Evolutionary conservation across 2,888 invertebrate genomes (phyloP).

Genomic region (Acheta domesticus): DNA sequence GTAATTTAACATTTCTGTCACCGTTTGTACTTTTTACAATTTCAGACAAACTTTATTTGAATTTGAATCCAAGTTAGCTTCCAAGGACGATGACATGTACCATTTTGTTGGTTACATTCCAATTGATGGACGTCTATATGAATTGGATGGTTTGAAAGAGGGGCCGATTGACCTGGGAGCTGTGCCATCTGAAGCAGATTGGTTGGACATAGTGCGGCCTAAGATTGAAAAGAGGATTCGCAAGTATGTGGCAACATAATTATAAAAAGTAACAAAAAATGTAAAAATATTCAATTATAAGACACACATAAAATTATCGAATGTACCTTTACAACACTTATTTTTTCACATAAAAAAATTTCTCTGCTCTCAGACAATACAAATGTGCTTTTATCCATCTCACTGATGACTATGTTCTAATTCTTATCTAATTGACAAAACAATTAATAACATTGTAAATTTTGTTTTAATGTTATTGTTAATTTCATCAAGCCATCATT

Average conservation of each 20-base stretch:
- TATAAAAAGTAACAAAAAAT: too few relatives aligned
- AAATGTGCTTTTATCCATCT: too few relatives aligned
- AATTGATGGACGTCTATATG: slow-evolving; percentile 86
- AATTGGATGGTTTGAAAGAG: slow-evolving; percentile 91
- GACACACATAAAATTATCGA: too few relatives aligned
- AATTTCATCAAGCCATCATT: too few relatives aligned
- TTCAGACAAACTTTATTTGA: slow-evolving; percentile 82
- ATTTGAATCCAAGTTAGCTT: slow-evolving; percentile 70
- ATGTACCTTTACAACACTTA: too few relatives aligned
- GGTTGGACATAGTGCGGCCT: slow-evolving; percentile 86
- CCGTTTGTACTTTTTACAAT: slow-evolving; percentile 4
- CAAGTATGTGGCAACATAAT: slow-evolving; percentile 64
- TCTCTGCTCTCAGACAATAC: too few relatives aligned
- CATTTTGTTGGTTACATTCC: slow-evolving; percentile 97
- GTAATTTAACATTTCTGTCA: too few relatives aligned
- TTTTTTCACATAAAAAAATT: too few relatives aligned
- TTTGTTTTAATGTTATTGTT: slow-evolving; percentile 12
- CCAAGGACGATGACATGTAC: slow-evolving; percentile 89
- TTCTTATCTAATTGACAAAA: too few relatives aligned
- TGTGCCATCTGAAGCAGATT: slow-evolving; percentile 72
- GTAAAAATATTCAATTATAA: too few relatives aligned
- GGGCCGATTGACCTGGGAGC: slow-evolving; percentile 93
- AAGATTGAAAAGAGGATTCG: slow-evolving; percentile 90
- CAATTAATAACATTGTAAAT: too few relatives aligned
- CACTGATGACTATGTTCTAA: too few relatives aligned